These are phyloP conservation scores for Procambarus virginalis DNA, from an alignment of 1,140 invertebrate genomes.

Conservation along the genomic window DNA sequence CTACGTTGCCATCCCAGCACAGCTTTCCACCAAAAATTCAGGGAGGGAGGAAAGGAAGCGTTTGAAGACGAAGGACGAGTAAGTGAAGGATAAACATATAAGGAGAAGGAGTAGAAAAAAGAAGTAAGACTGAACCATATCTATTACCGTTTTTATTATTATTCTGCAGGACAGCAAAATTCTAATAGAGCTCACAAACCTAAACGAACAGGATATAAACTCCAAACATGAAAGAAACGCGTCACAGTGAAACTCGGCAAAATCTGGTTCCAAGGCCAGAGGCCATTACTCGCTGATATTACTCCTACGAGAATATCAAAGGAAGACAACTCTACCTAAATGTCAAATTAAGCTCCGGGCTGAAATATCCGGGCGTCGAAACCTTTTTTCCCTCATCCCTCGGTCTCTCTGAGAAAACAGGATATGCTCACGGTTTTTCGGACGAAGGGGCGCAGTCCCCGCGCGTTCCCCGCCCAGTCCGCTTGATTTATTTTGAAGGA, in stretches of 20 bases:
- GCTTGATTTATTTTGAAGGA: conserved; percentile 54
- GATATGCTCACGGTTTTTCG: conserved; percentile 44
- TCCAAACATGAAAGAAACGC: conserved; percentile 55
- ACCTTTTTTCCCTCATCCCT: conserved; percentile 18
- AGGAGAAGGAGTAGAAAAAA: background rate
- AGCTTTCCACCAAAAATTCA: background rate
- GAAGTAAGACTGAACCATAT: background rate
- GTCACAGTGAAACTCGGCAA: conserved; percentile 48
- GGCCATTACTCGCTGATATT: conserved; percentile 42
- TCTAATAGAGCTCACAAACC: conserved; percentile 63
- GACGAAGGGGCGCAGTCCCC: background rate
- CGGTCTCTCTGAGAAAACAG: conserved; percentile 39
- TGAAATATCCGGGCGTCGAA: conserved; percentile 41
- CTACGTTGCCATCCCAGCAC: background rate
- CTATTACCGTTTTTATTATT: conserved; percentile 26
- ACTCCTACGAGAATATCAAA: conserved; percentile 59
- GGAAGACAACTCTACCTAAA: conserved; percentile 62
- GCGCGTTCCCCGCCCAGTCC: background rate
- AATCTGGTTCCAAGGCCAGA: conserved; percentile 41
- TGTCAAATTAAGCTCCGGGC: conserved; percentile 54
- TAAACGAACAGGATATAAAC: conserved; percentile 57
- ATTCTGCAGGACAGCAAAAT: conserved; percentile 55
- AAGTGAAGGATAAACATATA: background rate
- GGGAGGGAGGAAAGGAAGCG: background rate
- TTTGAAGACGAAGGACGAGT: background rate